A percentile compares a stretch with the other conserved stretches of the same genome.
These are phyloP conservation scores for Leucopsar rothschildi DNA, from an alignment of 2,113 vertebrate species.

Conservation along the genomic window DNA sequence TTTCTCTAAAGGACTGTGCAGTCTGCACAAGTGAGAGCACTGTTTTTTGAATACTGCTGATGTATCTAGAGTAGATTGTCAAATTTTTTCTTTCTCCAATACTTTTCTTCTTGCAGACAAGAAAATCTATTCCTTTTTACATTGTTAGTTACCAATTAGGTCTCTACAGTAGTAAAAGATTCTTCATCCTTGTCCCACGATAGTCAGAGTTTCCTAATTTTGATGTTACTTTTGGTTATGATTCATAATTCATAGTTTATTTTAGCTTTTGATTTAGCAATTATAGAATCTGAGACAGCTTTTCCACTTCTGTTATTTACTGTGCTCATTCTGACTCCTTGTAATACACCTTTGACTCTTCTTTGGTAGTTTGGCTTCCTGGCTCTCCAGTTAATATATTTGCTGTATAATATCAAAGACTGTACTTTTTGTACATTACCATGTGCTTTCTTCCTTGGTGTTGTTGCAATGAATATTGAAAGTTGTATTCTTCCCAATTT, in stretches of 20 bases:
- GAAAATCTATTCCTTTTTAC: not conserved
- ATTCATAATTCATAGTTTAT: not conserved
- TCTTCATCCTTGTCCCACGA: not conserved
- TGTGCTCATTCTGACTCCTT: not conserved
- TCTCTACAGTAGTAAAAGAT: not conserved
- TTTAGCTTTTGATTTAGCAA: constrained; percentile 1
- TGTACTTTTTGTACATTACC: not conserved
- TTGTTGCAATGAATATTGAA: not conserved
- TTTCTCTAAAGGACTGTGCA: constrained; percentile 37
- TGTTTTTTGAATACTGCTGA: constrained; percentile 1
- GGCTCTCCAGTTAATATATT: not conserved
- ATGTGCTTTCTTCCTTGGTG: not conserved
- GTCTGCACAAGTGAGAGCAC: constrained; percentile 2
- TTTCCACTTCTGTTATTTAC: not conserved
- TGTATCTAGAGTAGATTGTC: not conserved
- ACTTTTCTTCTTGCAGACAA: not conserved
- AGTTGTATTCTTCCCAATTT: not conserved
- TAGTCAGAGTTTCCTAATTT: not conserved
- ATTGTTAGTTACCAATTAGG: not conserved
- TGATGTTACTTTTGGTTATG: not conserved
- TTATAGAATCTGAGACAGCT: not conserved
- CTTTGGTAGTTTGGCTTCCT: not conserved
- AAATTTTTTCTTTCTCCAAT: not conserved
- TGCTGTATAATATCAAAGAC: not conserved
- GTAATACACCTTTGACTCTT: not conserved